A percentile compares a stretch with the other conserved stretches of the same genome.
Evolutionary conservation across 2,888 invertebrate species (phyloP).

Genomic region (Limnephilus auricula): DNA sequence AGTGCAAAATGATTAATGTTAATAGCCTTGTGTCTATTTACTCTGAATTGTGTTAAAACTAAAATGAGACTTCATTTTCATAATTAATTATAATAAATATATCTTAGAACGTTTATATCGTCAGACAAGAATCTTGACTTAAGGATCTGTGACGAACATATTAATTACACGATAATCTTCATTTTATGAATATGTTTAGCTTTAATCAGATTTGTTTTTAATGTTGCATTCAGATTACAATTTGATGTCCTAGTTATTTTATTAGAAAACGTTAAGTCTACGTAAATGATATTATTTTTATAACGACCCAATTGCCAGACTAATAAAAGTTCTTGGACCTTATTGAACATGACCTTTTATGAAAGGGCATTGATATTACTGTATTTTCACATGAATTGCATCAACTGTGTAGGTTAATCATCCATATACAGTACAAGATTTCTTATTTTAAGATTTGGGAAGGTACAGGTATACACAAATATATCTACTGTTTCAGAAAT

Average conservation of each 20-base stretch:
- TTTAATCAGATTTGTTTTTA: background rate
- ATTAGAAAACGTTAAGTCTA: background rate
- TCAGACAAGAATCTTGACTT: background rate
- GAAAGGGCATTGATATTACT: no score
- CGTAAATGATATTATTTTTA: background rate
- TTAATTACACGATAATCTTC: background rate
- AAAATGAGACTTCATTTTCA: background rate
- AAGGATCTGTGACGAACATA: background rate
- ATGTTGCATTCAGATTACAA: background rate
- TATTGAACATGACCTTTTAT: no score
- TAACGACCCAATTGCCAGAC: background rate
- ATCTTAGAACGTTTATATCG: background rate
- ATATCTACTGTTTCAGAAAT: no score
- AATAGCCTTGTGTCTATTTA: conserved; percentile 38
- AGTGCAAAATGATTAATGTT: conserved; percentile 9
- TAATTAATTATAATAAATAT: background rate
- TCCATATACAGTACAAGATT: no score
- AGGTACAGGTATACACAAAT: no score
- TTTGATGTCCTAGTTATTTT: background rate
- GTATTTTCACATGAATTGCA: no score
- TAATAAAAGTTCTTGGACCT: background rate
- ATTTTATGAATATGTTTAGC: background rate
- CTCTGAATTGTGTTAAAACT: conserved; percentile 3
- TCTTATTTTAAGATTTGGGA: no score
- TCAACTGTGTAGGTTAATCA: no score